These are phyloP conservation scores for Lasioglossum morio DNA, from an alignment of 2,888 invertebrate species.

Conservation along the genomic window DNA sequence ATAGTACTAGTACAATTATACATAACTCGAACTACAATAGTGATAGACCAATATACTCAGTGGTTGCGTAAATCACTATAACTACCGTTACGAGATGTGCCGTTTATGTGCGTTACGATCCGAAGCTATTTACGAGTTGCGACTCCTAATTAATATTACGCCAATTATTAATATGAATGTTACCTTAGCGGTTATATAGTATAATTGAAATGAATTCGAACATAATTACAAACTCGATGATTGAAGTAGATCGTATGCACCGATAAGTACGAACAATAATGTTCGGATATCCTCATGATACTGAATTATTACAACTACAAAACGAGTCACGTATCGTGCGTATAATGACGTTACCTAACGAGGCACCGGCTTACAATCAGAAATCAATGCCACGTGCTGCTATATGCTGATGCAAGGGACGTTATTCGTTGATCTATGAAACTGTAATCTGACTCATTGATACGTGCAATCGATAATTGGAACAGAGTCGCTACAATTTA, in stretches of 20 bases:
- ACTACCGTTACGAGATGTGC: background rate
- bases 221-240: background rate
- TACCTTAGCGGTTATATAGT: background rate
- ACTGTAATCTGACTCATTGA: background rate
- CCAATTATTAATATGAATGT: background rate
- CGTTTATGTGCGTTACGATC: background rate
- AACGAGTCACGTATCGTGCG: background rate
- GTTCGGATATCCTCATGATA: background rate
- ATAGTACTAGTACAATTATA: background rate
- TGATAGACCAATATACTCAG: background rate
- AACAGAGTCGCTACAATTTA: background rate
- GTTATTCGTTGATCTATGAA: background rate
- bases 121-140: background rate
- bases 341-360: slow-evolving; percentile 22
- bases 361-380: background rate
- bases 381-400: background rate
- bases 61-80: background rate
- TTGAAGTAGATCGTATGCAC: background rate
- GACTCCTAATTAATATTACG: background rate
- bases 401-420: background rate
- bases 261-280: background rate
- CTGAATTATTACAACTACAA: background rate
- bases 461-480: background rate
- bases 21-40: background rate
- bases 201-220: background rate